Evolutionary conservation across 2,113 vertebrate genomes (phyloP).

Genomic region (Bos indicus): DNA sequence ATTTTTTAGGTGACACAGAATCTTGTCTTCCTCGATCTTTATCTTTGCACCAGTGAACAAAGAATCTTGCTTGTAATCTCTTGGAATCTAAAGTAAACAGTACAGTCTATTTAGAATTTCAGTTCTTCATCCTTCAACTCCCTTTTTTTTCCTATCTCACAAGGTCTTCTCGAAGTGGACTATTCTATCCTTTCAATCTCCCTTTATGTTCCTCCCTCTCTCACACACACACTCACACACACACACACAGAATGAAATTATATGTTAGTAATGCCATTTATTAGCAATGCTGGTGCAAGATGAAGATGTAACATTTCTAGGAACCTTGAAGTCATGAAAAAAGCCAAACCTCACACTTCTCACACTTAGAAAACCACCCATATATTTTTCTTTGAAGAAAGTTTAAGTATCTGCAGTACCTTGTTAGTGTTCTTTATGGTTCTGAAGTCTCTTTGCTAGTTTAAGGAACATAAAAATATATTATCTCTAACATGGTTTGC

Average conservation of each 20-base stretch:
- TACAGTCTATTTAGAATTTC: not conserved
- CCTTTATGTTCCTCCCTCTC: not conserved
- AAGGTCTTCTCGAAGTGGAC: not conserved
- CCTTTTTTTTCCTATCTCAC: not conserved
- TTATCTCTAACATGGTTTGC: constrained; percentile 66
- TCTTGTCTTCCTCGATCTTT: not conserved
- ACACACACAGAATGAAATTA: not conserved
- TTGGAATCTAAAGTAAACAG: constrained; percentile 31
- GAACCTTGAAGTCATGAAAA: not conserved
- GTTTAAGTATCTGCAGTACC: constrained; percentile 42
- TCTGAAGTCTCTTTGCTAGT: constrained; percentile 54
- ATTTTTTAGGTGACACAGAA: not conserved
- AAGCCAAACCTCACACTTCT: not conserved
- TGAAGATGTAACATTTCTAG: not conserved
- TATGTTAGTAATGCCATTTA: not conserved
- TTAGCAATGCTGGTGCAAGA: not conserved
- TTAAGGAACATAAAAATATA: constrained; percentile 70
- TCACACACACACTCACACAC: not conserved
- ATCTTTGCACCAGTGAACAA: not conserved
- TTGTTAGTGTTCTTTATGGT: constrained; percentile 61
- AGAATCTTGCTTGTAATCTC: not conserved
- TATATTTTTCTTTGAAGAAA: constrained; percentile 32
- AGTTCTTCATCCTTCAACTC: not conserved
- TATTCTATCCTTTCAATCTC: not conserved
- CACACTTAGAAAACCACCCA: not conserved